Conservation (phyloP, 2,113 vertebrate genomes). For the Mystacornis crossleyi region DNA sequence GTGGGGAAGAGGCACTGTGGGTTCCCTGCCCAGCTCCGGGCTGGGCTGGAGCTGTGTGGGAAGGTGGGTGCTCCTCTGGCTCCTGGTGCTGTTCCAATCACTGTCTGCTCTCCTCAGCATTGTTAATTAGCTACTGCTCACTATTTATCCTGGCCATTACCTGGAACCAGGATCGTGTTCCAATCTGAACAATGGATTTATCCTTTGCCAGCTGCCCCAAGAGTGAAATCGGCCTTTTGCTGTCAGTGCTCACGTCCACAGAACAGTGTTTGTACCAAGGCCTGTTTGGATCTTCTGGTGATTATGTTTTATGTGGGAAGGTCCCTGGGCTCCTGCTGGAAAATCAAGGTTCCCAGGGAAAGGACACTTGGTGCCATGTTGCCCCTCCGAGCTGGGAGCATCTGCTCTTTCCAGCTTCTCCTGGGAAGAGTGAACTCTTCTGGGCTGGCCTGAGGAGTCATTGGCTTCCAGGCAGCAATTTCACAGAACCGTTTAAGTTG, state of each 20-base stretch:
- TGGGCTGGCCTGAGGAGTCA: accelerated
- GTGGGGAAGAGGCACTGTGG: accelerated
- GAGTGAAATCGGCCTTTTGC: not conserved
- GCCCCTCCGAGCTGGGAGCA: not conserved
- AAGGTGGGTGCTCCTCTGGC: not conserved
- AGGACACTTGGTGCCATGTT: accelerated
- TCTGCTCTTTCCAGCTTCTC: not conserved
- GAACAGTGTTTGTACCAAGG: accelerated
- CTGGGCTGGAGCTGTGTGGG: not conserved
- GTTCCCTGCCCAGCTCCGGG: accelerated
- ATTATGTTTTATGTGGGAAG: not conserved
- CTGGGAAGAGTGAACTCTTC: not conserved
- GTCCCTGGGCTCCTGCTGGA: not conserved
- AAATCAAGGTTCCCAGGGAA: not conserved
- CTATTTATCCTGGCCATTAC: not conserved
- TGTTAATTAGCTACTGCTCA: not conserved
- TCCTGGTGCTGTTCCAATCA: not conserved
- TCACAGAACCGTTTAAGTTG: not conserved
- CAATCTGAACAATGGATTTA: not conserved
- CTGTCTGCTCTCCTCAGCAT: accelerated
- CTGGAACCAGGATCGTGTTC: not conserved
- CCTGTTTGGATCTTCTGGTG: accelerated
- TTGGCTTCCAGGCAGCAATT: not conserved
- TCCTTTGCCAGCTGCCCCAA: not conserved
- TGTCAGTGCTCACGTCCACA: accelerated